Base-by-base conservation (phyloP, 2,888 invertebrate species). In the Galerucella pusilla region DNA sequence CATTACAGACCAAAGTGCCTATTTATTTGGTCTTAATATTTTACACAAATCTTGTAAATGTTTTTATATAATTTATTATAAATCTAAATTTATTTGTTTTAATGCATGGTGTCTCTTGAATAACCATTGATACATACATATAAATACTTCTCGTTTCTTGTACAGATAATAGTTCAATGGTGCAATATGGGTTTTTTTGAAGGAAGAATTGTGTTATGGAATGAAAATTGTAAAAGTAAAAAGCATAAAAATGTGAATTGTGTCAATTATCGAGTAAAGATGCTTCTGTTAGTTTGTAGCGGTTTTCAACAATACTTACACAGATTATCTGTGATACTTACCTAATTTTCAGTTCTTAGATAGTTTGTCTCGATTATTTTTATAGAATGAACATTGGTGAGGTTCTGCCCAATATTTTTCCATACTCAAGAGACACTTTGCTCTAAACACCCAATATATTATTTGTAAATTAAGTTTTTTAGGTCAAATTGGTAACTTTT, bases 1-100 rank as follows among this genome's bases (percentile, higher is more conserved):
- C 75, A 78, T 77, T 70, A 71, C 70, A 78, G 86, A 87, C 87
- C 87, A 87, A 86, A 86, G 87, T 87, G 86, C 86, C 87, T 87
- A 83, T 83, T 85, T 82, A 80, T 85, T 83, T 84, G 82, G 84
- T 84, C 83, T 73, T 61, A 49, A 75, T 77, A 75, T 77, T 78
- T 78, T 78, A 76, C 74, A 75, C 66, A 49, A 68, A 76, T 71
- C 63, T 69, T 75, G 71, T 78, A 74, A 74, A 72, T 64, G 75
- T 75, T 75, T 74, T 75, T 73, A 75, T 70, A 76, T 75, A 75
- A 75, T 73, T 76, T 76, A 76, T 76, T 73, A 65, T 74, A 72
- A 60, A 57, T 74, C 69, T 73, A 74, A 68, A 75, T 73, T 64
- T 71, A 73, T 75, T 69, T 69, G 65, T 61, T 72, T 75, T 69